A percentile compares a stretch with the other conserved stretches of the same genome.
Evolutionary conservation across 2,888 invertebrate species (phyloP).

Genomic region (Drosophila nr. perissopoda): DNA sequence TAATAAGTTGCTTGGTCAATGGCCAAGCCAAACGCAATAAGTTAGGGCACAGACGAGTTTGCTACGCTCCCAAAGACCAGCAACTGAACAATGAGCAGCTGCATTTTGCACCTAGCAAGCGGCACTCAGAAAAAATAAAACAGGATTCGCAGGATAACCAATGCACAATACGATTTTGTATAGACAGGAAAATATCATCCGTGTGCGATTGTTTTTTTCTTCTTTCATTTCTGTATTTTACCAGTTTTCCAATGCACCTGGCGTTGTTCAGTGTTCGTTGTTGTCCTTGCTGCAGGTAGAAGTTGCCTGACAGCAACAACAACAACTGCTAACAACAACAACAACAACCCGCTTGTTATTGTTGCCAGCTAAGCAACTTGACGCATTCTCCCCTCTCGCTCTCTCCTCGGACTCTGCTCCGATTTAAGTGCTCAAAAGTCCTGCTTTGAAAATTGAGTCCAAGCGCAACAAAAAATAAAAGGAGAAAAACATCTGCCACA

Average conservation of each 20-base stretch:
- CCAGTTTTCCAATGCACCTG: slow-evolving; percentile 65
- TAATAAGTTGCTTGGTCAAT: slow-evolving; percentile 38
- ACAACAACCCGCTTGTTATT: slow-evolving; percentile 43
- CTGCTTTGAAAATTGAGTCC: slow-evolving; percentile 54
- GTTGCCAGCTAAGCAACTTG: slow-evolving; percentile 59
- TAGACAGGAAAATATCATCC: slow-evolving; percentile 38
- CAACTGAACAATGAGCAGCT: slow-evolving; percentile 56
- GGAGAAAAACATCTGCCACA: slow-evolving; percentile 75
- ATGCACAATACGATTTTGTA: slow-evolving; percentile 61
- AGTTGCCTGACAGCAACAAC: slow-evolving; percentile 35
- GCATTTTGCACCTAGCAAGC: slow-evolving; percentile 61
- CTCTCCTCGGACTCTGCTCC: slow-evolving; percentile 22
- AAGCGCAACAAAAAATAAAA: slow-evolving; percentile 5
- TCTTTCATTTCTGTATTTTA: slow-evolving; percentile 17
- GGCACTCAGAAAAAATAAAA: slow-evolving; percentile 29
- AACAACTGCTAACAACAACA: slow-evolving; percentile 3
- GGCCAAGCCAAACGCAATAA: slow-evolving; percentile 25
- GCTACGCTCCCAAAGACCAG: slow-evolving; percentile 14
- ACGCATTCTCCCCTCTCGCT: slow-evolving; percentile 18
- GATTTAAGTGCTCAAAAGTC: slow-evolving; percentile 64
- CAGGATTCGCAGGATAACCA: slow-evolving; percentile 65
- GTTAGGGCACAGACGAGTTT: slow-evolving; percentile 14
- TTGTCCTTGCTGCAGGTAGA: slow-evolving; percentile 65
- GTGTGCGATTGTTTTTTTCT: slow-evolving; percentile 24
- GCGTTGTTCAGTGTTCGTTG: slow-evolving; percentile 38